These are phyloP conservation scores for Atta texana DNA, from an alignment of 1,140 invertebrate genomes.

Conservation along the genomic window DNA sequence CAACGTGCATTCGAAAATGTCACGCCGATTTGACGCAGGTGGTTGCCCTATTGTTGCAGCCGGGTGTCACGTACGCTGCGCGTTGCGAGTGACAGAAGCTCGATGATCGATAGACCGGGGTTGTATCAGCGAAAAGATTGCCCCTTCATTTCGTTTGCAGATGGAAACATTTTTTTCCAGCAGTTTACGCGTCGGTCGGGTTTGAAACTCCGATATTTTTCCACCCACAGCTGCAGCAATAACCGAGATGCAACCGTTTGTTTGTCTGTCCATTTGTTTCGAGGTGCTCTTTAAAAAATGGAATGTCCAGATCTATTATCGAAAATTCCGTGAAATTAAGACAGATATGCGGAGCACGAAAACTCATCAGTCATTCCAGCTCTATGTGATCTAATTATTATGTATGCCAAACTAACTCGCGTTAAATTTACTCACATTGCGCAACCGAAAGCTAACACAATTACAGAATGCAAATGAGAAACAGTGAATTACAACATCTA, in stretches of 20 bases:
- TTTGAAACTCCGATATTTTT: slow-evolving; percentile 47
- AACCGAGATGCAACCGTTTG: slow-evolving; percentile 15
- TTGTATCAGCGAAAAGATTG: slow-evolving; percentile 58
- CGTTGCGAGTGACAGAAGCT: slow-evolving; percentile 58
- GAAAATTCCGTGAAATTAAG: slow-evolving; percentile 11
- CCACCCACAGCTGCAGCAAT: slow-evolving; percentile 23
- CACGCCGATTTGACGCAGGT: slow-evolving; percentile 63
- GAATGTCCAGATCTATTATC: slow-evolving; percentile 16
- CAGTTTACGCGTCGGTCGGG: slow-evolving; percentile 43
- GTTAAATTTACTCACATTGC: slow-evolving; percentile 14
- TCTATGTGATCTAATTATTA: slow-evolving; percentile 7
- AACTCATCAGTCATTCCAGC: neutral
- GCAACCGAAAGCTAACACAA: neutral
- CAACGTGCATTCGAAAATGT: slow-evolving; percentile 74
- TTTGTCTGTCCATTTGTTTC: neutral
- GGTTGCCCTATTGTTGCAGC: slow-evolving; percentile 65
- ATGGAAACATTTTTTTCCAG: slow-evolving; percentile 61
- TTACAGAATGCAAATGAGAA: slow-evolving; percentile 10
- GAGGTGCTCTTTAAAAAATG: slow-evolving; percentile 29
- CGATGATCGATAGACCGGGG: slow-evolving; percentile 69
- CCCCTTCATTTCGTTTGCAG: slow-evolving; percentile 49
- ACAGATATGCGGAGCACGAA: neutral
- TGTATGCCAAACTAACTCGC: neutral
- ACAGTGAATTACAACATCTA: slow-evolving; percentile 23
- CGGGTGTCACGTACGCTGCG: slow-evolving; percentile 19